Base-by-base conservation (phyloP, 1,140 invertebrate genomes). In the Cotesia chilonis region DNA sequence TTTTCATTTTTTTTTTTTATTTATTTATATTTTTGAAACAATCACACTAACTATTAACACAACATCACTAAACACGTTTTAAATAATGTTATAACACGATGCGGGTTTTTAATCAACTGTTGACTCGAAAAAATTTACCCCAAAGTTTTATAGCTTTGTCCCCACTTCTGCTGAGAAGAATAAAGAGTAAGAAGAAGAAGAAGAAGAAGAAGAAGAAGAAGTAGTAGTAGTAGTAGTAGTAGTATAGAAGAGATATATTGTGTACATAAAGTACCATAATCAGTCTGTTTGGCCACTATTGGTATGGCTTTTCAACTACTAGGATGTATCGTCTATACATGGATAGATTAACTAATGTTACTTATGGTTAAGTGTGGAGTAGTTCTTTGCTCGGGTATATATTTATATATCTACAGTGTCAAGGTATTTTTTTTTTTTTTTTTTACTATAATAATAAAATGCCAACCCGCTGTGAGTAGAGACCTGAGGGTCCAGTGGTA, bases 111-210 rank as follows among this genome's bases (percentile, higher is more conserved):
- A 38, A 37, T 9, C 36, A 65, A 71, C 70, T 71, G 70, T 41
- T 10, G 70, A 57, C n/a, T 35, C 51, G 35, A 14, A 41, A 52
- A 59, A 51, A 66, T 20, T 54, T 17, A 71, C 61, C 70, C 52
- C 51, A 36, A 37, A 7, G 35, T 36, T 71, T 54, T 71, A 71
- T 71, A 71, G 3, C 3, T 51, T 38, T 35, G 41, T 35, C 28
- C 57, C 68, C 61, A 51, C n/a, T 71, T 52, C 61, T 59, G 17
- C 7, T 35, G 54, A 14, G 20, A 28, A 60, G 7, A 20, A 10
- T 7, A 57, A 57, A n/a, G 60, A 41, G 17, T 28, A 47, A 47
- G 5, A 47, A 41, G 38, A 41, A 41, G 38, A 41, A 47, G 10
- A 47, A 47, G 41, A 47, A 7, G 5, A 47, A 41, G 38, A 41